Evolutionary conservation across 2,113 vertebrate genomes (phyloP), one percentile per base, ranked within the genome.

Genomic region (Felis chaus): DNA sequence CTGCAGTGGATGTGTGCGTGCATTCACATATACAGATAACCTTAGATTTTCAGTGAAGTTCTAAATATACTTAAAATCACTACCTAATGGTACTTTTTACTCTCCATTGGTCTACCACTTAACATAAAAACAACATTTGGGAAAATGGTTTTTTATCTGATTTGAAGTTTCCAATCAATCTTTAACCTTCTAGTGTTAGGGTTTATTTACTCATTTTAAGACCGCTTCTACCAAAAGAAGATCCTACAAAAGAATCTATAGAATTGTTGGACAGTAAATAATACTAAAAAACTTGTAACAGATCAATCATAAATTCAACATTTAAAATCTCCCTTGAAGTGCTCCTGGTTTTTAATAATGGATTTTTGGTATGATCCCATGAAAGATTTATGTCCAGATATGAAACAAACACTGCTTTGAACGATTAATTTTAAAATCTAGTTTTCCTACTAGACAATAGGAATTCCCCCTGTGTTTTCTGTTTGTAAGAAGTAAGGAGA

Each of bases 391-490:
- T 50, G 29, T 61, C 86, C 5, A 91, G 55, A 55, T 89, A 88
- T 78, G 89, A 96, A 83, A 71, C 41, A 94, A 95, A 90, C 16
- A 41, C 14, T 92, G 23, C 29, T 93, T 96, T 93, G 76, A 29
- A 5, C 10, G 0, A 82, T 92, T 91, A 87, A 55, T 87, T 96
- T 50, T 80, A 73, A 94, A 97, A 68, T 50, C 2, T 66, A 10
- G 94, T 97, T 97, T 85, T 82, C 36, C 29, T 89, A 31, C 16
- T 25, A 66, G 55, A 41, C 50, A 87, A 68, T 90, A 7, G 33
- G 71, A 65, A 96, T 95, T 94, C 82, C 27, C 7, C 61, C 19
- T 66, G 3, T 79, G 31, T 86, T 98, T 89, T 78, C 2, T 15
- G 36, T 61, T 95, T 16, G 69, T 19, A 91, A 63, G 63, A 69